phyloP scores from a whole-genome alignment of 2,888 invertebrate genomes.

The Acleris cristana region DNA sequence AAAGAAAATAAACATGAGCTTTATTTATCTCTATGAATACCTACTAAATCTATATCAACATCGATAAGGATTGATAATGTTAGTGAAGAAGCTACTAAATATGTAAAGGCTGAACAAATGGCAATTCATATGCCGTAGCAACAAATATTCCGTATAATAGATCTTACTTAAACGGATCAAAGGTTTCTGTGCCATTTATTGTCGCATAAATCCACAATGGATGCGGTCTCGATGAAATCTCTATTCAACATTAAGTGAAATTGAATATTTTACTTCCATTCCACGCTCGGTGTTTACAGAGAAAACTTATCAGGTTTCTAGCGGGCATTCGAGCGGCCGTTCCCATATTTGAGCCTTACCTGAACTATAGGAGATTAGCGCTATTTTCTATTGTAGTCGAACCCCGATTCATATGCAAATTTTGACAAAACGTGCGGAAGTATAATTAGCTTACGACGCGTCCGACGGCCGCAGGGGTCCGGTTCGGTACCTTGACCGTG shows the following conservation, averaged over 20 bases:
- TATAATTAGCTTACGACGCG: constrained; percentile 79
- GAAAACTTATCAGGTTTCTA: constrained; percentile 78
- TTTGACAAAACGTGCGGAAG: constrained; percentile 80
- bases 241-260: constrained; percentile 64
- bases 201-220: constrained; percentile 37
- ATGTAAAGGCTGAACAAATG: background rate
- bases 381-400: constrained; percentile 67
- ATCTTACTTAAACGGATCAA: constrained; percentile 34
- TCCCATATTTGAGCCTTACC: constrained; percentile 55
- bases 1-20: too few species aligned
- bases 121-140: constrained; percentile 1
- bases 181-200: constrained; percentile 37
- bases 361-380: constrained; percentile 66
- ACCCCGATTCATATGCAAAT: constrained; percentile 79
- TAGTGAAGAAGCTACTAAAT: background rate
- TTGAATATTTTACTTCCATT: constrained; percentile 58
- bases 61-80: too few species aligned
- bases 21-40: too few species aligned
- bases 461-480: constrained; percentile 56
- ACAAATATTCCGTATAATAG: constrained; percentile 12
- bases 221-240: constrained; percentile 57
- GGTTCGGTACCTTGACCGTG: constrained; percentile 62
- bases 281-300: constrained; percentile 68
- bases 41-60: too few species aligned
- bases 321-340: constrained; percentile 59